These are phyloP conservation scores for Himalopsyche anomala DNA, from an alignment of 2,888 invertebrate species.

Conservation along the genomic window DNA sequence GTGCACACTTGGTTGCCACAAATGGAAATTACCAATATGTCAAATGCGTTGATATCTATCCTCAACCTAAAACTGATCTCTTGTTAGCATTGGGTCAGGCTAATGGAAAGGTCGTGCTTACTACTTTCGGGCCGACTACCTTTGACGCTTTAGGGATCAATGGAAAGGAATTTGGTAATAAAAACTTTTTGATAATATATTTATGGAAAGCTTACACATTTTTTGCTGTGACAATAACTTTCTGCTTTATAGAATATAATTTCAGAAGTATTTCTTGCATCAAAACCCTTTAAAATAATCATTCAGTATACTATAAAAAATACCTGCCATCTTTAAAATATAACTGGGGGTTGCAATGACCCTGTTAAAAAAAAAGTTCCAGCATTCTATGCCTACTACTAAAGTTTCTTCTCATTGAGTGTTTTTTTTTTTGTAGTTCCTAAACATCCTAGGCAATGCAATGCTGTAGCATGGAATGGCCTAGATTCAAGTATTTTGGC, in stretches of 20 bases:
- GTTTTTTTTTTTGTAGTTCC: slow-evolving; percentile 79
- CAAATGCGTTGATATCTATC: slow-evolving; percentile 92
- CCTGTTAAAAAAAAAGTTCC: too few species aligned
- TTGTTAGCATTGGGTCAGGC: slow-evolving; percentile 92
- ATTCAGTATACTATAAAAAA: too few species aligned
- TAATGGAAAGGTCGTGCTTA: slow-evolving; percentile 91
- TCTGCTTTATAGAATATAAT: background rate
- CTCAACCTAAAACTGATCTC: slow-evolving; percentile 85
- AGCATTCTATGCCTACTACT: background rate
- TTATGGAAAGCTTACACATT: background rate
- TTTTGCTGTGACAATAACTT: background rate
- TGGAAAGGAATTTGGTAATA: slow-evolving; percentile 86
- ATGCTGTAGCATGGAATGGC: slow-evolving; percentile 92
- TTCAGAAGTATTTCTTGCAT: too few species aligned
- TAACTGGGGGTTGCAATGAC: too few species aligned
- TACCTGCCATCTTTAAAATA: too few species aligned
- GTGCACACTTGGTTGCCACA: slow-evolving; percentile 83
- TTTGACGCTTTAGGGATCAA: slow-evolving; percentile 82
- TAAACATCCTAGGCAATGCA: slow-evolving; percentile 89
- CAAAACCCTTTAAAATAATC: too few species aligned
- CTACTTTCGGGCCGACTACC: slow-evolving; percentile 84
- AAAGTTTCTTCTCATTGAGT: slow-evolving; percentile 33
- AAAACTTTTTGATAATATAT: background rate
- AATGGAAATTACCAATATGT: slow-evolving; percentile 87
- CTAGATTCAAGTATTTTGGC: slow-evolving; percentile 88